Base-by-base conservation (phyloP, 1,140 invertebrate species). In the Oreohelix idahoensis region DNA sequence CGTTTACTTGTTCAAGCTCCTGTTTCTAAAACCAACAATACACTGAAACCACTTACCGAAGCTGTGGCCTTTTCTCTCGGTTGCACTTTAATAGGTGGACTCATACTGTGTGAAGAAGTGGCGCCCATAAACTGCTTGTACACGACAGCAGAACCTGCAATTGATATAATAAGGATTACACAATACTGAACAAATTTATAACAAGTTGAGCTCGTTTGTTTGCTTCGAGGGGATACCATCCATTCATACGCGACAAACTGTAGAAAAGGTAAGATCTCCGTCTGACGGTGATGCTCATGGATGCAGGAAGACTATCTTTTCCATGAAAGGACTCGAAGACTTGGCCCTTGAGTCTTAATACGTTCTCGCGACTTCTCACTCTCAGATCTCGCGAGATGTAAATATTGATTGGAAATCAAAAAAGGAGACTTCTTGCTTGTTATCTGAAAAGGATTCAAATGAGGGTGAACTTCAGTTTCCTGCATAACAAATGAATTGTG, bases 1-100 rank as follows among this genome's bases (percentile, higher is more conserved):
- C 35, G 70, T 32, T 38, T 36, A 79, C 17, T 58, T 51, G 8
- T 49, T 17, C 45, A 49, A 49, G 8, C 45, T 49, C 8, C 17
- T 8, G 45, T 17, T 17, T 10, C 8, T 49, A 49, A 10, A 49
- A 17, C 45, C 17, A 10, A 49, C n/a, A n/a, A n/a, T n/a, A n/a
- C n/a, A n/a, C n/a, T n/a, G n/a, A n/a, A 58, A 4, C 23, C 0
- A 49, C 91, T 92, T 88, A 93, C 93, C 80, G 93, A 92, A 23
- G 93, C 93, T 36, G 93, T 93, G 77, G 93, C 93, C 85, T 91
- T 91, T 17, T 91, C 91, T 66, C 90, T 87, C 49, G 93, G 90
- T 73, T 90, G 89, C 79, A 93, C 87, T 73, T 93, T 88, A 66
- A 93, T 91, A 51, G 92, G 92, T 80, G 89, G 87, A 80, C 88